Evolutionary conservation across 2,888 invertebrate species (phyloP).

Genomic region (Cerceris ruficornis): DNA sequence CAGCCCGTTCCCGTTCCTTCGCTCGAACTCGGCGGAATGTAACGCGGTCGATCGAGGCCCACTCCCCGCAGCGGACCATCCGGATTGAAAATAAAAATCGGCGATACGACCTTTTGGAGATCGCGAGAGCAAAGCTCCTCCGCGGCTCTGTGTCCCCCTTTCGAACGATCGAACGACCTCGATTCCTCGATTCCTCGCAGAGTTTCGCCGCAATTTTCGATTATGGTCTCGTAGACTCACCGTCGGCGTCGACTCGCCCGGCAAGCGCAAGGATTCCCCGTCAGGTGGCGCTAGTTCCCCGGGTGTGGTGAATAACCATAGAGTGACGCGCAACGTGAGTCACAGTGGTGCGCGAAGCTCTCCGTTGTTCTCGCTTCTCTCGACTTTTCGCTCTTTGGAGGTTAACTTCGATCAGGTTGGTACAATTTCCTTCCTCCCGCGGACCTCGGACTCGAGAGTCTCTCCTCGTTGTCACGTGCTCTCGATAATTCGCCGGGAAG

Average conservation of each 20-base stretch:
- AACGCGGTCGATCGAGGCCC: too few relatives aligned
- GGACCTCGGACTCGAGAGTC: background rate
- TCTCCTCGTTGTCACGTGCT: background rate
- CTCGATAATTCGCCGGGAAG: background rate
- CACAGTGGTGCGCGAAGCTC: slow-evolving; percentile 55
- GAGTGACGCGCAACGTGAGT: slow-evolving; percentile 68
- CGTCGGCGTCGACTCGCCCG: background rate
- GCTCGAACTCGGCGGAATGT: background rate
- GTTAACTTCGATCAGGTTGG: slow-evolving; percentile 45
- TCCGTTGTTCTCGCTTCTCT: slow-evolving; percentile 27
- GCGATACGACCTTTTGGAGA: too few relatives aligned
- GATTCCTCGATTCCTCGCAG: too few relatives aligned
- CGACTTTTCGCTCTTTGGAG: slow-evolving; percentile 11
- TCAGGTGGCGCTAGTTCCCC: slow-evolving; percentile 58
- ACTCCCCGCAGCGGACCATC: too few relatives aligned
- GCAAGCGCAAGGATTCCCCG: slow-evolving; percentile 13
- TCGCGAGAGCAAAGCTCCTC: too few relatives aligned
- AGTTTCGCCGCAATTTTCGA: slow-evolving; percentile 35
- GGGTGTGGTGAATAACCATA: slow-evolving; percentile 73
- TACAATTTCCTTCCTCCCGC: slow-evolving; percentile 10
- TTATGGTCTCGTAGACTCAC: slow-evolving; percentile 22
- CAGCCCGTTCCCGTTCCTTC: background rate
- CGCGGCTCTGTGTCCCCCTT: too few relatives aligned
- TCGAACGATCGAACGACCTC: too few relatives aligned
- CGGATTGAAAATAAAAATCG: too few relatives aligned